phyloP scores from a whole-genome alignment of 1,140 invertebrate species.

The Drosophila pachea region DNA sequence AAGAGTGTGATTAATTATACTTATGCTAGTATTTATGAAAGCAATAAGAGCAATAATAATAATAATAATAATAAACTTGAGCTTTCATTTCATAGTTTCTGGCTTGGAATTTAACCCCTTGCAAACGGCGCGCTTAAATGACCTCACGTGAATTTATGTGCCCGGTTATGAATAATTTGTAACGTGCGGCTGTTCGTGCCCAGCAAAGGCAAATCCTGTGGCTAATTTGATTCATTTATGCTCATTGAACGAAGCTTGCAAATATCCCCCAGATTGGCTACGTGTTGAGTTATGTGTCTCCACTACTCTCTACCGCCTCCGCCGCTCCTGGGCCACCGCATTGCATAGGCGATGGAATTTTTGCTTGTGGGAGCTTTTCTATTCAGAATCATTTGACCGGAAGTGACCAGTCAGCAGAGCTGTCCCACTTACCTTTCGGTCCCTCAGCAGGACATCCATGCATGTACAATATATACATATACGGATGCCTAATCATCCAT shows the following conservation, averaged over 20 bases:
- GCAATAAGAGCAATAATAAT: too few relatives aligned
- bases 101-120: slow-evolving; percentile 1
- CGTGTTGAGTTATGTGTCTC: slow-evolving; percentile 42
- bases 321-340: neutral
- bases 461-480: slow-evolving; percentile 5
- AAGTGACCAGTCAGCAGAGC: slow-evolving; percentile 75
- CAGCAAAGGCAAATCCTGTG: slow-evolving; percentile 51
- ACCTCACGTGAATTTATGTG: slow-evolving; percentile 22
- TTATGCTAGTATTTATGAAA: too few relatives aligned
- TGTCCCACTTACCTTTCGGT: slow-evolving; percentile 62
- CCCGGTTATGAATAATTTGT: slow-evolving; percentile 59
- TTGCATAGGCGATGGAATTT: slow-evolving; percentile 39
- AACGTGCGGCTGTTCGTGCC: slow-evolving; percentile 43
- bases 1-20: too few relatives aligned
- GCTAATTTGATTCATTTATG: slow-evolving; percentile 74
- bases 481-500: slow-evolving; percentile 68
- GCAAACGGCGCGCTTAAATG: neutral
- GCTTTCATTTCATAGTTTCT: neutral
- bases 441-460: slow-evolving; percentile 21
- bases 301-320: neutral
- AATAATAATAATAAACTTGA: neutral
- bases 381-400: slow-evolving; percentile 70
- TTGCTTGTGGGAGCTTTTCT: slow-evolving; percentile 51
- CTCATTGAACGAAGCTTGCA: slow-evolving; percentile 66
- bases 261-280: slow-evolving; percentile 60